Evolutionary conservation across 2,113 vertebrate species (phyloP).

Genomic region (Rhineura floridana): DNA sequence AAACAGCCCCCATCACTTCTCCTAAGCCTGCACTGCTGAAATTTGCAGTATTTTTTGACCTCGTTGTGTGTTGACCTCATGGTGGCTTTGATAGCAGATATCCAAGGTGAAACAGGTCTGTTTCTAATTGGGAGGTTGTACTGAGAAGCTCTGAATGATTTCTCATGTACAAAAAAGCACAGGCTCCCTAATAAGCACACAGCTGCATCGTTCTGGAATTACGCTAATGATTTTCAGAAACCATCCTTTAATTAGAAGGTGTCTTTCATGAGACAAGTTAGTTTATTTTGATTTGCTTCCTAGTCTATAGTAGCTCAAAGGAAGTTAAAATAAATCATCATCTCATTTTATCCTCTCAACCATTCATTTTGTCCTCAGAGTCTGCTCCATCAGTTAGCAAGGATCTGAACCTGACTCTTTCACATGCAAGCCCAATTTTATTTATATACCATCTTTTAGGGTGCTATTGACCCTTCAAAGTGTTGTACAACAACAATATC

Average conservation of each 20-base stretch:
- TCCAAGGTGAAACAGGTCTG: constrained; percentile 9
- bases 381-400: background rate
- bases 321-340: background rate
- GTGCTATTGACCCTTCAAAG: no score
- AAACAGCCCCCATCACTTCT: constrained; percentile 30
- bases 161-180: constrained; percentile 7
- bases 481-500: no score
- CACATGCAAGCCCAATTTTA: background rate
- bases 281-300: background rate
- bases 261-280: background rate
- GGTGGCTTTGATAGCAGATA: constrained; percentile 32
- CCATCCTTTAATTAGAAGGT: background rate
- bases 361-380: background rate
- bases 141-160: constrained; percentile 18
- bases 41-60: constrained; percentile 29
- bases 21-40: constrained; percentile 30
- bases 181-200: constrained; percentile 7
- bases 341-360: background rate
- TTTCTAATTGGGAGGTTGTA: constrained; percentile 14
- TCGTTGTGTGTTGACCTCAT: constrained; percentile 9
- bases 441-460: background rate
- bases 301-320: background rate
- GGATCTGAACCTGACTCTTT: no score
- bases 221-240: background rate
- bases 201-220: background rate